Evolutionary conservation across 1,140 invertebrate genomes (phyloP), one percentile per base, ranked within the genome.

Genomic region (Olivierus martensii): DNA sequence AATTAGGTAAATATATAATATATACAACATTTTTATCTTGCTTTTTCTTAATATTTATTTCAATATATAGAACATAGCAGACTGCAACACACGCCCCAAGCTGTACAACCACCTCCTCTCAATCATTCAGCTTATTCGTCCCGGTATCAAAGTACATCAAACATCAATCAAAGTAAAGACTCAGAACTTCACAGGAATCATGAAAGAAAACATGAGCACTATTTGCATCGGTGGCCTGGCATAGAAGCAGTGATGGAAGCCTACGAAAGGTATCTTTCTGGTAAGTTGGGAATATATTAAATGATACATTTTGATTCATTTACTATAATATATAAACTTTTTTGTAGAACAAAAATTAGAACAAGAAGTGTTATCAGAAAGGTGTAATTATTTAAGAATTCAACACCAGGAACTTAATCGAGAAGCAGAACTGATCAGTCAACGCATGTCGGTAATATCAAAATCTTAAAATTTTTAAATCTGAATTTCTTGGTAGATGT

Each of bases 211-310:
- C 14, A 21, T 37, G 5, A 37, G n/a, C n/a, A 19, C 44, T 38
- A 49, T 14, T 11, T 42, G 22, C n/a, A 55, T 57, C 17, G 53
- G 28, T 66, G 63, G 63, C 61, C 63, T 17, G 63, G 63, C 4
- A 62, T 70, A 45, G 68, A 68, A 52, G 62, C 61, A n/a, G 53
- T 72, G 6, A 64, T 71, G 55, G 67, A 68, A 41, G 59, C 69
- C 3, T 72, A 72, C 53, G 65, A 69, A 46, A 61, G 59, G 52
- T 62, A 71, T 61, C 49, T 60, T 48, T 60, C 65, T 62, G 70
- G 70, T 72, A 7, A 22, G 41, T 28, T n/a, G n/a, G n/a, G n/a
- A n/a, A n/a, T n/a, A n/a, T n/a, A n/a, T n/a, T n/a, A n/a, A n/a
- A n/a, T n/a, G n/a, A n/a, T n/a, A n/a, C n/a, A n/a, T n/a, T n/a